Evolutionary conservation across 2,888 invertebrate species (phyloP).

Genomic region (Tachina lurida): DNA sequence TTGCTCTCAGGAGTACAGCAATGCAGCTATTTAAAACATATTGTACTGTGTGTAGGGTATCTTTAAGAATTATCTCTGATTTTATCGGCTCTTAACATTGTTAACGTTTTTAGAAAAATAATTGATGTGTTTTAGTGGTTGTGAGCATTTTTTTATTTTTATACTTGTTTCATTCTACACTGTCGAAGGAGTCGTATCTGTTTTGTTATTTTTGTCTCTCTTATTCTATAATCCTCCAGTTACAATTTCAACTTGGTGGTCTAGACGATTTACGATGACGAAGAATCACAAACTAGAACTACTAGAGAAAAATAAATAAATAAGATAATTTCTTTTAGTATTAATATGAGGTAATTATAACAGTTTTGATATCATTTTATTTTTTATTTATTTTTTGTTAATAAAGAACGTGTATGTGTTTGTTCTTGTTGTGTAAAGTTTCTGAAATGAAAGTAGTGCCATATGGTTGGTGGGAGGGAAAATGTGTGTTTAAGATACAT

Average conservation of each 20-base stretch:
- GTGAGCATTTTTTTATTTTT: conserved; percentile 55
- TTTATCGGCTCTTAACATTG: conserved; percentile 55
- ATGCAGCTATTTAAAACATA: background rate
- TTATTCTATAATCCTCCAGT: conserved; percentile 19
- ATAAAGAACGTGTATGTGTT: conserved; percentile 3
- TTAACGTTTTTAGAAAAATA: conserved; percentile 59
- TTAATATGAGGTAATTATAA: conserved; percentile 71
- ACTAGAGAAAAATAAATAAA: background rate
- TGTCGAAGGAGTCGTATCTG: background rate
- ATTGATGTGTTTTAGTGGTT: conserved; percentile 63
- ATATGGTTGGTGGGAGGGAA: conserved; percentile 69
- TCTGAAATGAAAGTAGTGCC: conserved; percentile 58
- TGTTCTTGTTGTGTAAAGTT: background rate
- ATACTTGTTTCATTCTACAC: conserved; percentile 18
- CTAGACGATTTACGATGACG: conserved; percentile 60
- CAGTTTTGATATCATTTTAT: conserved; percentile 63
- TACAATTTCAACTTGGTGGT: conserved; percentile 58
- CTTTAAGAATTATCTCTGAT: conserved; percentile 45
- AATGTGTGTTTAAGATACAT: conserved; percentile 24
- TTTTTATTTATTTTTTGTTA: conserved; percentile 5
- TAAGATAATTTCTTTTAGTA: conserved; percentile 54
- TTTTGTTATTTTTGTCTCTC: background rate
- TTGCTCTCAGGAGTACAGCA: too few species aligned
- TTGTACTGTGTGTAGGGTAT: conserved; percentile 12
- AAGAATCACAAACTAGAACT: conserved; percentile 18